Evolutionary conservation across 2,797 vertebrate genomes (phyloP), one percentile per base, ranked within the genome.

Genomic region (Molossus alvarezi): DNA sequence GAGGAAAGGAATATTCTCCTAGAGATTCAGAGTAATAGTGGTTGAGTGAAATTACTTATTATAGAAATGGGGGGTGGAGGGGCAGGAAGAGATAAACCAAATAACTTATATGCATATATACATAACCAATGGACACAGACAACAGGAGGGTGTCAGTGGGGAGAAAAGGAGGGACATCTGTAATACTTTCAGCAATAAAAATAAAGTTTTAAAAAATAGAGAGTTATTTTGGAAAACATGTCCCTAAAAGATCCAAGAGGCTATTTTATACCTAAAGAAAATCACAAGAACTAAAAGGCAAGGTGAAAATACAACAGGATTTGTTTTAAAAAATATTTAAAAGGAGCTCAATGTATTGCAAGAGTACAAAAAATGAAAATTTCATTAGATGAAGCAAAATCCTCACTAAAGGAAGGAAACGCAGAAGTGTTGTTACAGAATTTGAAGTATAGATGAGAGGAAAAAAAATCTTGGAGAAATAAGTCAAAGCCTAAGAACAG

Each of bases 351-450:
- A 23, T 85, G 29, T 25, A n/a, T 73, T 79, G 29, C 23, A 86
- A 90, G 29, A 80, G 58, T 60, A 65, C 45, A 91, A 88, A 76
- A 85, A 88, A 86, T 58, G 5, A 86, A 95, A 51, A 69, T 73
- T 77, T 89, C 37, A 81, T 14, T 69, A 93, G 25, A 62, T 55
- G 37, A 87, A 64, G 75, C 53, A 60, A 88, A 67, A 79, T 87
- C 11, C 8, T 79, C 27, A 92, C 23, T 84, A 45, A 91, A 91
- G 83, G 25, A 94, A 83, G 29, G 41, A 71, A 94, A 73, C 93
- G 29, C 9, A 51, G 12, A 67, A 21, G 48, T 53, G 45, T 21
- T 41, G 3, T 29, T 69, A 79, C 8, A 65, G 58, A 95, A 85
- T 93, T 79, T 73, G 45, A 80, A 73, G 88, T 73, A 69, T 5